Evolutionary conservation across 2,113 vertebrate genomes (phyloP).

Genomic region (Petrocephalus microphthalmus): DNA sequence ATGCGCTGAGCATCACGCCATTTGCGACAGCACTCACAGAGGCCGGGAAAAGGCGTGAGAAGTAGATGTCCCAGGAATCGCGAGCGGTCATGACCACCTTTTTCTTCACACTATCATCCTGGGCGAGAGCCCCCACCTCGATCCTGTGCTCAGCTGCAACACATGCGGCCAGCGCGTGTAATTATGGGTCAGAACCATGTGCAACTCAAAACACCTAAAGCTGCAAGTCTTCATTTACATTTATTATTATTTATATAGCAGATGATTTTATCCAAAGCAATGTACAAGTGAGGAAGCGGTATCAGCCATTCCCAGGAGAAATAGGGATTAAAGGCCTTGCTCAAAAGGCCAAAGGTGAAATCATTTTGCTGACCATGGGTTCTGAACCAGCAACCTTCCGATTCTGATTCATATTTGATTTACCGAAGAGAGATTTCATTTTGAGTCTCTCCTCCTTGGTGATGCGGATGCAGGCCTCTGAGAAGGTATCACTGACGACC

Average conservation of each 20-base stretch:
- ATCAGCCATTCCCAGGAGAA: not conserved
- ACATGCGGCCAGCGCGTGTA: slow-evolving; percentile 29
- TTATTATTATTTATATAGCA: not conserved
- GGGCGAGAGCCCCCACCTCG: slow-evolving; percentile 67
- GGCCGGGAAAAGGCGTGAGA: slow-evolving; percentile 90
- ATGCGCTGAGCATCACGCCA: not conserved
- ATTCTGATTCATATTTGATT: slow-evolving; percentile 31
- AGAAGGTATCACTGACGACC: slow-evolving; percentile 85
- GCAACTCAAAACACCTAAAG: not conserved
- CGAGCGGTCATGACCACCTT: slow-evolving; percentile 67
- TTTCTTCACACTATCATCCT: slow-evolving; percentile 78
- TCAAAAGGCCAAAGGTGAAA: not conserved
- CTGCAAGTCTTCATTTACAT: not conserved
- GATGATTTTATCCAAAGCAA: not conserved
- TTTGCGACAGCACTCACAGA: slow-evolving; percentile 63
- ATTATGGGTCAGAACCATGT: slow-evolving; percentile 26
- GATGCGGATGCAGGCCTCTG: slow-evolving; percentile 82
- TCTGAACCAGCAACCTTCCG: not conserved
- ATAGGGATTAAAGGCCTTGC: not conserved
- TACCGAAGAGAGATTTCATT: slow-evolving; percentile 89
- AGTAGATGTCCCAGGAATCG: slow-evolving; percentile 85
- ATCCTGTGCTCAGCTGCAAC: slow-evolving; percentile 73
- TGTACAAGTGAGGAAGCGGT: not conserved
- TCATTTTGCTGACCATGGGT: not conserved
- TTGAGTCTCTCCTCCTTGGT: slow-evolving; percentile 78